Evolutionary conservation across 2,797 vertebrate species (phyloP).

Genomic region (Anableps anableps): DNA sequence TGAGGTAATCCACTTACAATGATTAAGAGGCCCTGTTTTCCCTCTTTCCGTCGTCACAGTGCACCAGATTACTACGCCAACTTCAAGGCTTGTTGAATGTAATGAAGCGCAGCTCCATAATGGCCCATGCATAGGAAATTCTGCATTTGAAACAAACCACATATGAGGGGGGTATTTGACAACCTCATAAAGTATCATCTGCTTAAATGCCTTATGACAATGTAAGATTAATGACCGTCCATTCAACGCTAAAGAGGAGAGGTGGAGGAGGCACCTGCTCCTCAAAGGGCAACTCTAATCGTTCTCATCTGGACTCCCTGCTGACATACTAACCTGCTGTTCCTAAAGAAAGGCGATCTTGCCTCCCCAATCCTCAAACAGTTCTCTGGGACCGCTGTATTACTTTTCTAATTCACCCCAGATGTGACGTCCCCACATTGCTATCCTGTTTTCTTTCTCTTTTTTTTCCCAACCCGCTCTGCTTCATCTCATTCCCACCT

Average conservation of each 20-base stretch:
- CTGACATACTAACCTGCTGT: constrained; percentile 86
- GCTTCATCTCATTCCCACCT: constrained; percentile 83
- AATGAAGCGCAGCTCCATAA: constrained; percentile 46
- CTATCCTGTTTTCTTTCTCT: constrained; percentile 64
- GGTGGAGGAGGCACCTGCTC: constrained; percentile 82
- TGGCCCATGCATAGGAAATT: constrained; percentile 45
- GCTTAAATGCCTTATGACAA: constrained; percentile 74
- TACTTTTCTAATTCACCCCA: constrained; percentile 91
- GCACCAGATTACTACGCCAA: constrained; percentile 34
- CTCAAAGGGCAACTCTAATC: constrained; percentile 86
- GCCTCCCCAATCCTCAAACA: constrained; percentile 83
- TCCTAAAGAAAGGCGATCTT: constrained; percentile 81
- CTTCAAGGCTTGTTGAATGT: constrained; percentile 54
- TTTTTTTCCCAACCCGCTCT: constrained; percentile 58
- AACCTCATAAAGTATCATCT: constrained; percentile 72
- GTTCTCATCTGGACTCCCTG: constrained; percentile 88
- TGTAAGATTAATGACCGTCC: constrained; percentile 77
- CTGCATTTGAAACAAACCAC: constrained; percentile 68
- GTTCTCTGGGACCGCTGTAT: constrained; percentile 84
- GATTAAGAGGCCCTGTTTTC: constrained; percentile 68
- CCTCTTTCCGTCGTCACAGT: constrained; percentile 25
- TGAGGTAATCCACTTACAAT: constrained; percentile 78
- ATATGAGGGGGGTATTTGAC: constrained; percentile 63
- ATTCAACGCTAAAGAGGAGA: constrained; percentile 66
- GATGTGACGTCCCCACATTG: constrained; percentile 78